Percentiles rank a stretch among this genome's conserved stretches.
Evolutionary conservation across 2,797 vertebrate genomes (phyloP).

Genomic region (Diplodus puntazzo): DNA sequence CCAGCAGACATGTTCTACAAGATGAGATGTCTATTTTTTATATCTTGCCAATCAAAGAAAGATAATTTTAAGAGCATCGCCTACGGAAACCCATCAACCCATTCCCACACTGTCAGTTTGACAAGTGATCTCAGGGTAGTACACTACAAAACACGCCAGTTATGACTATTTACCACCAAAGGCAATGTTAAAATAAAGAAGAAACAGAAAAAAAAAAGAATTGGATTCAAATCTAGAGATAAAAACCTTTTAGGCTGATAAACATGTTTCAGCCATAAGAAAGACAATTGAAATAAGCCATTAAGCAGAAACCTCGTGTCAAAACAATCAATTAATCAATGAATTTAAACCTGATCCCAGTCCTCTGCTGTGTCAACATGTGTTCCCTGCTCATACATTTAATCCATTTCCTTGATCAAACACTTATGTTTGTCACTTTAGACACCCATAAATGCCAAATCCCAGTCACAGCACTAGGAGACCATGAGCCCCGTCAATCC

Average conservation of each 20-base stretch:
- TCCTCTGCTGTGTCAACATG: slow-evolving; percentile 36
- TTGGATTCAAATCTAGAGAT: not conserved
- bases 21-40: not conserved
- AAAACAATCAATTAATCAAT: slow-evolving; percentile 50
- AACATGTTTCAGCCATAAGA: not conserved
- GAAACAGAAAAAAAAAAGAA: not conserved
- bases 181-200: not conserved
- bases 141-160: not conserved
- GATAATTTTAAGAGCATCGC: not conserved
- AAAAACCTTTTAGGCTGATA: not conserved
- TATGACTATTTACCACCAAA: not conserved
- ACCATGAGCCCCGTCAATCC: not conserved
- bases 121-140: not conserved
- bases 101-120: slow-evolving; percentile 6
- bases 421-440: slow-evolving; percentile 63
- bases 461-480: slow-evolving; percentile 31
- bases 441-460: slow-evolving; percentile 44
- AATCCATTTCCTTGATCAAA: slow-evolving; percentile 66
- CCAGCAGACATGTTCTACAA: not conserved
- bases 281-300: slow-evolving; percentile 33
- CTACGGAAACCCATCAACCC: slow-evolving; percentile 18
- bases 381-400: slow-evolving; percentile 44
- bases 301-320: slow-evolving; percentile 22
- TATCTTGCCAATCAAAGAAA: slow-evolving; percentile 8
- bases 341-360: slow-evolving; percentile 47